Conservation (phyloP, 1,140 invertebrate genomes). For the Drosophila paulistorum region DNA sequence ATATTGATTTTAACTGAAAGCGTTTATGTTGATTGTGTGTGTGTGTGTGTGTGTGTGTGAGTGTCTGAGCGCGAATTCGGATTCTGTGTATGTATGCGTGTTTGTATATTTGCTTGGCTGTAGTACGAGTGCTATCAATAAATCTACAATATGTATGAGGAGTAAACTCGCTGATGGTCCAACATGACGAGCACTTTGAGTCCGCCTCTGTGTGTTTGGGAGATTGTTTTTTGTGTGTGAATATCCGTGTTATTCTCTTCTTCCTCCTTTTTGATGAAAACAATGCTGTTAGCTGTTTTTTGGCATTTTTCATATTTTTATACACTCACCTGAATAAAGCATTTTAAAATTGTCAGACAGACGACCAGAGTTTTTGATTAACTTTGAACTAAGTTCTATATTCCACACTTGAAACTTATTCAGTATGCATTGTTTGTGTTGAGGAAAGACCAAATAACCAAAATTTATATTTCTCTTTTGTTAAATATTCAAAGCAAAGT, state of each 20-base stretch:
- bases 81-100: conserved; percentile 15
- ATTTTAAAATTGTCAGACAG: not conserved
- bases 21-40: conserved; percentile 64
- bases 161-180: conserved; percentile 48
- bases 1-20: conserved; percentile 73
- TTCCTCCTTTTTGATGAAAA: conserved; percentile 28
- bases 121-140: conserved; percentile 54
- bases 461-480: not conserved
- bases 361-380: not conserved
- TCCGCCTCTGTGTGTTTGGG: conserved; percentile 29
- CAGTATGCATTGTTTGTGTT: not conserved
- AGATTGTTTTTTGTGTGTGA: conserved; percentile 7
- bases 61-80: not conserved
- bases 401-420: not conserved
- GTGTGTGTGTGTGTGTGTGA: conserved; percentile 17
- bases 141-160: conserved; percentile 63
- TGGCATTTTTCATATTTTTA: conserved; percentile 38
- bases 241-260: not conserved
- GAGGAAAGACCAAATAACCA: no score
- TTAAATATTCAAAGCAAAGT: not conserved
- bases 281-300: conserved; percentile 34
- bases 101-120: conserved; percentile 39
- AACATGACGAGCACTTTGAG: conserved; percentile 29
- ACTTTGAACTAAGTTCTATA: not conserved
- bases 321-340: not conserved